Evolutionary conservation across 2,797 vertebrate genomes (phyloP).

Genomic region (Halcyon badia): DNA sequence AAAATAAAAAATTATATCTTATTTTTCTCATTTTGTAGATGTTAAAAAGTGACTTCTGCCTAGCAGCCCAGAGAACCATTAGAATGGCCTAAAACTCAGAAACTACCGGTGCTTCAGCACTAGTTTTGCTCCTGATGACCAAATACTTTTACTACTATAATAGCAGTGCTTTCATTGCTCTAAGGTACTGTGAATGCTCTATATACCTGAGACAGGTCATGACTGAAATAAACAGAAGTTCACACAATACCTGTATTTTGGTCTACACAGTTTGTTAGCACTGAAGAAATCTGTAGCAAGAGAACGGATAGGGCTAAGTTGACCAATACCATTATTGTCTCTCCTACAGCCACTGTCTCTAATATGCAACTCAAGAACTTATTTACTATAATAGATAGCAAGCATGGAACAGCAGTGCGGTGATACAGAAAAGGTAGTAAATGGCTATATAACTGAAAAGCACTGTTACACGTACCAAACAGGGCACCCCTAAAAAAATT

Average conservation of each 20-base stretch:
- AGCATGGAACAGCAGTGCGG: background rate
- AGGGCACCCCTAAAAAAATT: background rate
- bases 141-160: background rate
- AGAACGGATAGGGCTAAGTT: background rate
- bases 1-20: conserved; percentile 22
- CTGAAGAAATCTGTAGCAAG: background rate
- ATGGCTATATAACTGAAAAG: background rate
- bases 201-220: background rate
- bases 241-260: background rate
- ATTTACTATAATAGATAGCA: background rate
- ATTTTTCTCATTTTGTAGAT: background rate
- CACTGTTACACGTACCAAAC: background rate
- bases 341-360: background rate
- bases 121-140: background rate
- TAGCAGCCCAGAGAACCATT: background rate
- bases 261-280: background rate
- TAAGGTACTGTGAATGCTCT: background rate
- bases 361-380: background rate
- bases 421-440: background rate
- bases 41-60: background rate
- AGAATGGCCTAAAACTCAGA: background rate
- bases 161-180: background rate
- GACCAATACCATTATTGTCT: background rate
- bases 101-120: background rate
- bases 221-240: background rate